Base-by-base conservation (phyloP, 1,140 invertebrate species). In the Brachionus sp. region DNA sequence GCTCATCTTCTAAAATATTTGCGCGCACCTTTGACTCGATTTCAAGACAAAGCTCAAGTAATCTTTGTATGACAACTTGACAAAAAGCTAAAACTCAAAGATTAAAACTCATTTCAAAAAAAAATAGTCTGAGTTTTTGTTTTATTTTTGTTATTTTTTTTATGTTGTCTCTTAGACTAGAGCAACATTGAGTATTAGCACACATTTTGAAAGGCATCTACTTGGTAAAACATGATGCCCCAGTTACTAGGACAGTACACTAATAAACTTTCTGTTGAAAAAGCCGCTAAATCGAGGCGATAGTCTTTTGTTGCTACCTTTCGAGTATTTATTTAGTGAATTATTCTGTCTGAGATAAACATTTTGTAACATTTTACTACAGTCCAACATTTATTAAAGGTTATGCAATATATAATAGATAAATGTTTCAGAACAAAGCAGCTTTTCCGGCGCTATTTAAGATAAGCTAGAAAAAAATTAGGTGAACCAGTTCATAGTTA, bases 61-160 rank as follows among this genome's bases (percentile, higher is more conserved):
- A 66, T 33, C 64, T 66, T 23, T 37, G 7, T 66, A 29, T 33
- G 25, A 66, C 25, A 66, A 16, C 64, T 37, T 66, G 25, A 33
- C 64, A 35, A 66, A 33, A n/a, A 66, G 12, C 29, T 29, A 33
- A 66, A 66, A 66, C 64, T 66, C 33, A n/a, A 35, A 66, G 64
- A 66, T 66, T 66, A 66, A 66, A 66, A 70, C 66, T 70, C 66
- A 70, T 39, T 37, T 70, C 66, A 70, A 70, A 70, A 70, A n/a
- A 57, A 57, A 57, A 57, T 2, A 57, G 23, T 4, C 1, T 0
- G 13, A 57, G 0, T 64, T 64, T 29, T 25, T n/a, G 3, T n/a
- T 57, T 57, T 16, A 6, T 57, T 29, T 29, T 29, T 53, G 50
- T 19, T 19, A 9, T 57, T 7, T n/a, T 7, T 19, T 5, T n/a